These are phyloP conservation scores for Drosophila pandora DNA, from an alignment of 1,140 invertebrate genomes.

Conservation along the genomic window DNA sequence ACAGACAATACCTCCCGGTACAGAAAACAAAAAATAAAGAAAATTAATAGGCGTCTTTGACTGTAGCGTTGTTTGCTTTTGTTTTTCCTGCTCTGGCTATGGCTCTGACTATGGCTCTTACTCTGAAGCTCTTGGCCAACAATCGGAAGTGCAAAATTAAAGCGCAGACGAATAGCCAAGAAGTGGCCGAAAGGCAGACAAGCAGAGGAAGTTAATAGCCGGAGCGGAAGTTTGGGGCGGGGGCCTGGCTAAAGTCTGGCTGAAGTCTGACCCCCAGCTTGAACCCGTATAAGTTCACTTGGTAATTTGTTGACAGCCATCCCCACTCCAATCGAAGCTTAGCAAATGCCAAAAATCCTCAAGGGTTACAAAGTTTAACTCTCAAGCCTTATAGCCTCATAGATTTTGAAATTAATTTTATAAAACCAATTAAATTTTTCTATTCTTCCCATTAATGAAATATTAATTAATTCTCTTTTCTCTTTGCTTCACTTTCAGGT, in stretches of 20 bases:
- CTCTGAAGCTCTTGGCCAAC: constrained; percentile 43
- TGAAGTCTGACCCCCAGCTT: constrained; percentile 27
- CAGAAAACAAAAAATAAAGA: constrained; percentile 29
- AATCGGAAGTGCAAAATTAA: constrained; percentile 65
- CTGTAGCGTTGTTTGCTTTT: constrained; percentile 44
- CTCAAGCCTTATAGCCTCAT: background rate
- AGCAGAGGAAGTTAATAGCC: constrained; percentile 32
- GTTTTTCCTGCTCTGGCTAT: constrained; percentile 23
- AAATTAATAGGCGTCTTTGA: constrained; percentile 60
- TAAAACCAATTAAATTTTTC: background rate
- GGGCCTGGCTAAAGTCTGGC: constrained; percentile 22
- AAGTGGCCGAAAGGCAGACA: constrained; percentile 37
- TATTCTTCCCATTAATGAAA: background rate
- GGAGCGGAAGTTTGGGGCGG: constrained; percentile 22
- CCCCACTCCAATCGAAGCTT: constrained; percentile 5
- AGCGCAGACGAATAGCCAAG: constrained; percentile 46
- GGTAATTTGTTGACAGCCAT: constrained; percentile 27
- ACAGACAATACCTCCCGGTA: constrained; percentile 8
- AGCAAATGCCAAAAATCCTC: constrained; percentile 13
- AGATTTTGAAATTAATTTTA: background rate
- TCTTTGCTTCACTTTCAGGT: constrained; percentile 42
- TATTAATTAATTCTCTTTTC: constrained; percentile 1
- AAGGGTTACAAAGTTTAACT: background rate
- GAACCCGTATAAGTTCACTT: constrained; percentile 48
- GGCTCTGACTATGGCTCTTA: background rate